phyloP scores from a whole-genome alignment of 1,140 invertebrate species.

The Conus ventricosus region DNA sequence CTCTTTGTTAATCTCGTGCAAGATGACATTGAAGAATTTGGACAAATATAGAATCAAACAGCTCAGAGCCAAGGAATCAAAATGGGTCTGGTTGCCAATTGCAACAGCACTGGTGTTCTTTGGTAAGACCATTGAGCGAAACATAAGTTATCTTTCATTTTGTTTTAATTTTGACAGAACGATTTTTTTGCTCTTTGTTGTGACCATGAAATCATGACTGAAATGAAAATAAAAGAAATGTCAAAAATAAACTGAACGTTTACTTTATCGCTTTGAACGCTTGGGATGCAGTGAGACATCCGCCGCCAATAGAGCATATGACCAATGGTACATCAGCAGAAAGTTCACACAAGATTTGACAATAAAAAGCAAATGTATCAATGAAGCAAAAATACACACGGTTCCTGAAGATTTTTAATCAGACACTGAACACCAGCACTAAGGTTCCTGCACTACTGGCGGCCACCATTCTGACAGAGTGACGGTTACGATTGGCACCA shows the following conservation, averaged over 20 bases:
- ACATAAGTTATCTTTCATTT: too few relatives aligned
- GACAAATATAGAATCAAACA: neutral
- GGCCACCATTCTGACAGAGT: neutral
- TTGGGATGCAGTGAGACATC: neutral
- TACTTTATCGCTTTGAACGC: neutral
- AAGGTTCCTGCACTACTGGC: neutral
- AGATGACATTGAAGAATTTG: neutral
- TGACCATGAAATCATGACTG: too few relatives aligned
- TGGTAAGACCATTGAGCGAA: too few relatives aligned
- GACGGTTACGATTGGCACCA: slow-evolving; percentile 2
- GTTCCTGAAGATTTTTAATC: neutral
- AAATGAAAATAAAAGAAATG: neutral
- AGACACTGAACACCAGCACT: neutral
- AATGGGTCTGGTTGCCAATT: neutral
- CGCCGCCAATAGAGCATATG: neutral
- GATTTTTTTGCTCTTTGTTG: too few relatives aligned
- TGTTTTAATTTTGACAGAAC: too few relatives aligned
- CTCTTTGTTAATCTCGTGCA: neutral
- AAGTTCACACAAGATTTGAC: neutral
- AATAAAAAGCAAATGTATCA: neutral
- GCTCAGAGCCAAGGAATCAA: neutral
- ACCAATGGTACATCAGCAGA: neutral
- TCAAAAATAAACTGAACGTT: neutral
- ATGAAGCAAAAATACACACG: neutral
- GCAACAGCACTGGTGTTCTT: neutral